These are phyloP conservation scores for Rhorus exstirpatorius DNA, from an alignment of 2,888 invertebrate species.

Conservation along the genomic window DNA sequence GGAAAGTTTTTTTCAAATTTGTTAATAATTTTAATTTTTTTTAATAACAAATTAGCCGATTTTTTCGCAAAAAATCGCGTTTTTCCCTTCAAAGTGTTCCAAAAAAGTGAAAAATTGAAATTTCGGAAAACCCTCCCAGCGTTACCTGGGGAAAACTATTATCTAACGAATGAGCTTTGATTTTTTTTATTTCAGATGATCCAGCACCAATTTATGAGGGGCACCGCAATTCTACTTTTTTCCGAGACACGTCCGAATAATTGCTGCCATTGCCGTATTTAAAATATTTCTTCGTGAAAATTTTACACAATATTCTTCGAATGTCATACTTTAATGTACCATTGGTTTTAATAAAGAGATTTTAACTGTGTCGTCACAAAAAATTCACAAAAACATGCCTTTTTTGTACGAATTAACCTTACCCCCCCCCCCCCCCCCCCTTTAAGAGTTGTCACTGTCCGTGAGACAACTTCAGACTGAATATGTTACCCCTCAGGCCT, in stretches of 20 bases:
- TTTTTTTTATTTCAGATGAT: slow-evolving; percentile 72
- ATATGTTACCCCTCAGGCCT: no score
- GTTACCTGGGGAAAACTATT: slow-evolving; percentile 64
- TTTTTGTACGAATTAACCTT: slow-evolving; percentile 49
- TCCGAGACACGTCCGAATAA: slow-evolving; percentile 64
- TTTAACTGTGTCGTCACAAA: slow-evolving; percentile 65
- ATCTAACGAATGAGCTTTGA: slow-evolving; percentile 64
- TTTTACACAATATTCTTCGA: slow-evolving; percentile 55
- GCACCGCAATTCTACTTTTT: slow-evolving; percentile 68
- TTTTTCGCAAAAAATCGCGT: slow-evolving; percentile 69
- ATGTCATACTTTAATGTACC: slow-evolving; percentile 59
- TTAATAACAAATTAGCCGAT: slow-evolving; percentile 69
- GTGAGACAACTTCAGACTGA: no score
- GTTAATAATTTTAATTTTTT: slow-evolving; percentile 67
- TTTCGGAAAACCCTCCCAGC: slow-evolving; percentile 56
- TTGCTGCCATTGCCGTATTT: slow-evolving; percentile 66
- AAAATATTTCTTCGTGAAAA: slow-evolving; percentile 62
- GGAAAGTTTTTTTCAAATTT: slow-evolving; percentile 59
- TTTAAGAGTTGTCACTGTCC: no score
- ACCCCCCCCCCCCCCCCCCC: no score
- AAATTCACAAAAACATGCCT: slow-evolving; percentile 59
- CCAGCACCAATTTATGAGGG: slow-evolving; percentile 67
- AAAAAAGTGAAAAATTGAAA: slow-evolving; percentile 65
- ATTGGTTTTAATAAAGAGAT: slow-evolving; percentile 60
- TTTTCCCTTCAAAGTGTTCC: slow-evolving; percentile 66